Evolutionary conservation across 2,888 invertebrate genomes (phyloP), one percentile per base, ranked within the genome.

Genomic region (Nemapogon koenigi): DNA sequence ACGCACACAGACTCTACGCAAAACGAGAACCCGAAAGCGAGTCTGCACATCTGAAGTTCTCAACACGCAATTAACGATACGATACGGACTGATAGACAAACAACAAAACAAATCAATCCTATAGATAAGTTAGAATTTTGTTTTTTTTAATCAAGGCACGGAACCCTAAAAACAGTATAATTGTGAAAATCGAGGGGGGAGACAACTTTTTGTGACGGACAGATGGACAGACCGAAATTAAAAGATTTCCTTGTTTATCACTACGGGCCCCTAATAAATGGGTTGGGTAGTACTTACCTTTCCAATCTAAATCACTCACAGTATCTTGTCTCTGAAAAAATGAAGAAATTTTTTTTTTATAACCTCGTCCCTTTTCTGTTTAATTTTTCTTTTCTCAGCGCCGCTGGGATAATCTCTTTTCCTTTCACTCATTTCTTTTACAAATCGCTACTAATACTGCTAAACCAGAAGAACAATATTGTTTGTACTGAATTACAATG

Each of bases 101-200:
- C n/a, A n/a, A n/a, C n/a, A n/a, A n/a, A n/a, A n/a, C n/a, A n/a
- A n/a, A n/a, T n/a, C n/a, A 36, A 42, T 37, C 42, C 42, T 42
- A 42, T 39, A 42, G 42, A 39, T 42, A 41, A 38, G 39, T 39
- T 37, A 41, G 39, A 35, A 28, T 37, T 19, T 22, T 19, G 35
- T 8, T 35, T 35, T 35, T 35, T 35, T 22, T 18, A 19, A 19
- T 35, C 14, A 14, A 35, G 35, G 22, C 35, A 35, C 35, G 35
- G 35, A 19, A 35, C 35, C 37, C 37, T 37, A 37, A 37, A 37
- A 37, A 38, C 38, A 38, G 31, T 31, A 38, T 30, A 31, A 22
- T 31, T 31, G 31, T 38, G 38, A 38, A 31, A 38, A 31, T n/a
- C n/a, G n/a, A n/a, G n/a, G n/a, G n/a, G n/a, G n/a, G n/a, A n/a